Evolutionary conservation across 1,140 invertebrate genomes (phyloP).

Genomic region (Orussus abietinus): DNA sequence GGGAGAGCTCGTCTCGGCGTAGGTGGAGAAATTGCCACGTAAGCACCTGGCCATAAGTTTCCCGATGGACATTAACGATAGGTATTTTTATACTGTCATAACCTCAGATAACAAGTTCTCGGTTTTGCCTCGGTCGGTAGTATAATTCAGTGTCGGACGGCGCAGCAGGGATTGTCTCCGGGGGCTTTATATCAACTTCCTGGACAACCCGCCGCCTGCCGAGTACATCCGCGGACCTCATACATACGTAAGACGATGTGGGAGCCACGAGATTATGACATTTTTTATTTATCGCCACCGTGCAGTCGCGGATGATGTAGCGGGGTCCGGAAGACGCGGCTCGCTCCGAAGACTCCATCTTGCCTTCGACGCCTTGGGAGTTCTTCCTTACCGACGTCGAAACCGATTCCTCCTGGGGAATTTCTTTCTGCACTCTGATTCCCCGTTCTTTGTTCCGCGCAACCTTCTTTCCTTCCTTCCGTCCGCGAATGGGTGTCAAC

Average conservation of each 20-base stretch:
- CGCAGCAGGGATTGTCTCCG: constrained; percentile 24
- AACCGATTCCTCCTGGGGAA: too few species aligned
- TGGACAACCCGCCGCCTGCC: constrained; percentile 24
- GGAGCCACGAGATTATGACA: constrained; percentile 29
- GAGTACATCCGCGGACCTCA: constrained; percentile 12
- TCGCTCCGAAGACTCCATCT: too few species aligned
- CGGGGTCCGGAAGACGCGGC: too few species aligned
- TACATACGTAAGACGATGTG: constrained; percentile 34
- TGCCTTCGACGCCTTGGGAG: too few species aligned
- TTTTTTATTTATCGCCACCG: constrained; percentile 38
- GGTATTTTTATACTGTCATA: constrained; percentile 41
- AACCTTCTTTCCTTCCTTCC: too few species aligned
- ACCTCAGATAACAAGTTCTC: constrained; percentile 39
- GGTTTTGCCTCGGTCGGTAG: constrained; percentile 24
- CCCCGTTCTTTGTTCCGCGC: too few species aligned
- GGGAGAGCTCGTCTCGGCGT: too few species aligned
- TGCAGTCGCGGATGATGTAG: constrained; percentile 28
- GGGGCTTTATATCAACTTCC: constrained; percentile 39
- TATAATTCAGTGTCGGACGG: constrained; percentile 43
- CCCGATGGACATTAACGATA: constrained; percentile 26
- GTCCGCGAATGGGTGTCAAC: too few species aligned
- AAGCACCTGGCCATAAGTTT: too few species aligned
- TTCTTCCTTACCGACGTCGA: too few species aligned
- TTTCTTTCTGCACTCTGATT: too few species aligned
- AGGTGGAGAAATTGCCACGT: too few species aligned